Percentiles rank a stretch among this genome's conserved stretches.
Evolutionary conservation across 2,888 invertebrate species (phyloP).

Genomic region (Euzophera pinguis): DNA sequence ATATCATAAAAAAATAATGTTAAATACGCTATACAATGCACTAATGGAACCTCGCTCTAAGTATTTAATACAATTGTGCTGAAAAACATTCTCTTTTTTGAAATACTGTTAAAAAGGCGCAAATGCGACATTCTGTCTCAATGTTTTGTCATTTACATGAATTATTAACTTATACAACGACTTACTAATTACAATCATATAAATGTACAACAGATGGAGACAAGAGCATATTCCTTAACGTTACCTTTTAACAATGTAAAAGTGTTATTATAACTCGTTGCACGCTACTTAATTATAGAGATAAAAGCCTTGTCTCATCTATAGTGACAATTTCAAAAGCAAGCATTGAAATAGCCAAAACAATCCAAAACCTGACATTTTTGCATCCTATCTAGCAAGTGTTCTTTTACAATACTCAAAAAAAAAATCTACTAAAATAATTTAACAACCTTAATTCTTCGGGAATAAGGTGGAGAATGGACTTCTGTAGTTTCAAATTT

Average conservation of each 20-base stretch:
- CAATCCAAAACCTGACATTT: constrained; percentile 29
- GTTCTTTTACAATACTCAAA: constrained; percentile 34
- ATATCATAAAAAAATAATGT: too few species aligned
- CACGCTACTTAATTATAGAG: constrained; percentile 8
- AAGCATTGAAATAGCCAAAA: constrained; percentile 16
- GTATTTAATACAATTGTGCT: too few species aligned
- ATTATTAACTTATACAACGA: not conserved
- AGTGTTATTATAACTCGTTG: not conserved
- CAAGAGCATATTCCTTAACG: too few species aligned
- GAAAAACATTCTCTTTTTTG: too few species aligned
- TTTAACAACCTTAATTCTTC: constrained; percentile 21
- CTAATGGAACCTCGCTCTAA: too few species aligned
- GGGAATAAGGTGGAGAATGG: constrained; percentile 18
- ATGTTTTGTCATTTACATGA: too few species aligned
- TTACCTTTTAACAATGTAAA: not conserved
- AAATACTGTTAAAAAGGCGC: too few species aligned
- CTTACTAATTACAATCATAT: not conserved
- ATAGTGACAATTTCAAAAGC: constrained; percentile 11
- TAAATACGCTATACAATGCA: too few species aligned
- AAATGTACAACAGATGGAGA: too few species aligned
- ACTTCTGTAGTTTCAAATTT: constrained; percentile 20
- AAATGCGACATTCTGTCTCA: too few species aligned
- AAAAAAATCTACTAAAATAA: constrained; percentile 14
- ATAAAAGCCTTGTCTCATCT: constrained; percentile 3
- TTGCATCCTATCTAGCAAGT: constrained; percentile 32